Conservation (phyloP, 2,888 invertebrate genomes). For the Beris morrisii region DNA sequence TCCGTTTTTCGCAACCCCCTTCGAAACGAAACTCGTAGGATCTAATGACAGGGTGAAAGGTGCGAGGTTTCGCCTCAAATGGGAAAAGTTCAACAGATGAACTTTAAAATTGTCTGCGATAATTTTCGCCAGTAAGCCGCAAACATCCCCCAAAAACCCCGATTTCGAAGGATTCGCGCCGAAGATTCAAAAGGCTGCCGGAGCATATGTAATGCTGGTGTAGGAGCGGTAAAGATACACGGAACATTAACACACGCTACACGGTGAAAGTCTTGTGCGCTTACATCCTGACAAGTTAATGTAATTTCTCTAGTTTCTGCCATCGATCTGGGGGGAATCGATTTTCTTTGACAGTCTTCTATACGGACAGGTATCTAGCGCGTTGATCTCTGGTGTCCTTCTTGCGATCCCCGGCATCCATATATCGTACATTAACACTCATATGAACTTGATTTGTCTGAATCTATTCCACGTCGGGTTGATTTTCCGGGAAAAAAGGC, state of each 20-base stretch:
- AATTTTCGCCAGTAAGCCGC: no score
- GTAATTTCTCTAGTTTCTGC: background rate
- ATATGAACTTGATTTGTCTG: constrained; percentile 4
- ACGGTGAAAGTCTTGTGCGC: background rate
- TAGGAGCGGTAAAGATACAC: background rate
- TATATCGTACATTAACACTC: background rate
- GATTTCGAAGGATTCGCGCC: background rate
- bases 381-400: background rate
- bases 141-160: background rate
- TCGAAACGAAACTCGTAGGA: no score
- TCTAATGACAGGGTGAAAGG: no score
- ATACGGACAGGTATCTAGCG: background rate
- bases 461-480: background rate
- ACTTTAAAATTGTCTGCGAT: background rate
- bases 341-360: background rate
- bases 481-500: background rate
- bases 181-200: background rate
- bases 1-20: no score
- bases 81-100: constrained; percentile 7
- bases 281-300: constrained; percentile 10
- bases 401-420: background rate
- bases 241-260: constrained; percentile 1
- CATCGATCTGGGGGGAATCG: constrained; percentile 8
- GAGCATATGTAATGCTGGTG: background rate
- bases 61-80: background rate